Base-by-base conservation (phyloP, 2,797 vertebrate genomes). In the Apogon talboti region DNA sequence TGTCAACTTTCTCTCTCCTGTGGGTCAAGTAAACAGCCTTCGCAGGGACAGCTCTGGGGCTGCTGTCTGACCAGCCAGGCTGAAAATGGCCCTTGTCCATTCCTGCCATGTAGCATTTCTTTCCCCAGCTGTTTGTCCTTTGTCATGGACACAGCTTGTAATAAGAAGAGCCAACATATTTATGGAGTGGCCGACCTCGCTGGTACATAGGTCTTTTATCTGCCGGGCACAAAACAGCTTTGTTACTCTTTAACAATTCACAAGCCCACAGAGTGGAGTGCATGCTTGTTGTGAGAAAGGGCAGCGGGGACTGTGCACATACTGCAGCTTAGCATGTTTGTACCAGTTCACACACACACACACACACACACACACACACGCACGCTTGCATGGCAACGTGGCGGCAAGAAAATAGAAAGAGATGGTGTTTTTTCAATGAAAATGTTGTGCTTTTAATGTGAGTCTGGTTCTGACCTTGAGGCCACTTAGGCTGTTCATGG, bases 31-130 rank as follows among this genome's bases (percentile, higher is more conserved):
- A 94, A 94, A 94, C 92, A 93, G 89, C 84, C 87, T 92, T 92
- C 51, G 85, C 78, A 66, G 90, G 90, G 87, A 91, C 90, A 91
- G 90, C 92, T 93, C 90, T 91, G 92, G 92, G 94, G 91, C 92
- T 89, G 86, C 85, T 92, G 92, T 93, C 90, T 91, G 92, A 89
- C 87, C 93, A 95, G 90, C 91, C 90, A 93, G 93, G 92, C 93
- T 94, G 94, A 95, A 94, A 94, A 93, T 94, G 92, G 93, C 92
- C 92, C 92, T 92, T 94, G 92, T 94, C 93, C 92, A 89, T 88
- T 91, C 78, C 90, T 90, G 90, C 90, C 91, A 93, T 91, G 91
- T 93, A 92, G 87, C 92, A 92, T 94, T 93, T 93, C 91, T 94
- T 90, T 92, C 87, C 88, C 87, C 91, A 92, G 92, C 91, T 94